Conservation (phyloP, 2,888 invertebrate genomes). For the Netelia virgata region DNA sequence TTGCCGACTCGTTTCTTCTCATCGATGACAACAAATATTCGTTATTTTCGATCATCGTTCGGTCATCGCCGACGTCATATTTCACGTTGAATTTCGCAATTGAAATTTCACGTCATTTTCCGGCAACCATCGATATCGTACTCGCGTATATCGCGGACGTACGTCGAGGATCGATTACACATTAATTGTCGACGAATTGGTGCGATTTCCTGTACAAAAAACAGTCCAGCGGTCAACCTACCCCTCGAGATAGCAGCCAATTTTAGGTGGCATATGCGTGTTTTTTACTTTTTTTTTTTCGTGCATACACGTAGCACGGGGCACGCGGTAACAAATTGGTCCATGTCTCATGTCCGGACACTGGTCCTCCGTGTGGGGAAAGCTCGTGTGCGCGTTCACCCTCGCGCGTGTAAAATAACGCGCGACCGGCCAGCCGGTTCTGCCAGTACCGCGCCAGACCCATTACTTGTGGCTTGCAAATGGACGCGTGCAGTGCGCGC, state of each 20-base stretch:
- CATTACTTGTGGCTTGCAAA: slow-evolving; percentile 80
- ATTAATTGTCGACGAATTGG: slow-evolving; percentile 45
- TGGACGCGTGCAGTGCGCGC: slow-evolving; percentile 76
- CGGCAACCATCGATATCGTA: slow-evolving; percentile 18
- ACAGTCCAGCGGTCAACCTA: slow-evolving; percentile 1
- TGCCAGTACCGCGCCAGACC: slow-evolving; percentile 72
- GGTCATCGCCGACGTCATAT: background rate
- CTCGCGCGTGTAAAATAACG: slow-evolving; percentile 74
- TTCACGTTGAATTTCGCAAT: background rate
- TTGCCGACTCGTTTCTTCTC: background rate
- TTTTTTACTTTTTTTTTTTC: slow-evolving; percentile 33
- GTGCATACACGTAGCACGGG: slow-evolving; percentile 35
- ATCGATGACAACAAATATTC: background rate
- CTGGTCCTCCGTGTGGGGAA: slow-evolving; percentile 67
- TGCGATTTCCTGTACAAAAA: slow-evolving; percentile 9
- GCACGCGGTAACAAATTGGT: slow-evolving; percentile 78
- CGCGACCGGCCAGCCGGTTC: slow-evolving; percentile 42
- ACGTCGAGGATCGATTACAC: slow-evolving; percentile 29
- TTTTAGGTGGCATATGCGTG: slow-evolving; percentile 43
- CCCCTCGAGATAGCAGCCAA: slow-evolving; percentile 45
- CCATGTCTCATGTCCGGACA: slow-evolving; percentile 78
- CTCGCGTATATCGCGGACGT: background rate
- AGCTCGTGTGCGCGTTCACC: slow-evolving; percentile 44
- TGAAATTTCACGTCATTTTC: slow-evolving; percentile 10
- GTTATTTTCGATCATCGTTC: background rate